A percentile compares a stretch with the other conserved stretches of the same genome.
Conservation (phyloP, 1,140 invertebrate species). For the Leptonema lineaticorne region DNA sequence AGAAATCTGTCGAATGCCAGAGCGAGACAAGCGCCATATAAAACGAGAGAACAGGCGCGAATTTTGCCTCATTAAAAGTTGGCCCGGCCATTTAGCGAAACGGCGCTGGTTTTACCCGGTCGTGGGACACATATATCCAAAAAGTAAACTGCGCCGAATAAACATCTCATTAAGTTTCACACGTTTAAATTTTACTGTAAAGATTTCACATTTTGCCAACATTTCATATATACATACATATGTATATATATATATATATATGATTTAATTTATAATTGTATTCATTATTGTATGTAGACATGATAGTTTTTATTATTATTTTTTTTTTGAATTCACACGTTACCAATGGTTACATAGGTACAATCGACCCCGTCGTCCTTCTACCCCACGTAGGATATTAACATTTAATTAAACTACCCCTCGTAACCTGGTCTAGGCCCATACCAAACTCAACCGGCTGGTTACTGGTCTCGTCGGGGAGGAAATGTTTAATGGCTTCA, state of each 20-base stretch:
- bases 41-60: neutral
- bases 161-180: constrained; percentile 17
- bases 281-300: too few relatives aligned
- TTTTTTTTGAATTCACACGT: too few relatives aligned
- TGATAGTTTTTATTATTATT: too few relatives aligned
- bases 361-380: neutral
- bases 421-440: neutral
- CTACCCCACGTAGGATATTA: neutral
- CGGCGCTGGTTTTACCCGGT: neutral
- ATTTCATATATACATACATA: neutral
- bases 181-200: neutral
- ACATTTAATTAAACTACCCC: constrained; percentile 19
- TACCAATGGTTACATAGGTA: too few relatives aligned
- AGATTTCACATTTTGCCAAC: neutral
- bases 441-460: neutral
- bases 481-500: constrained; percentile 13
- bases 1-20: neutral
- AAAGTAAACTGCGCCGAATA: constrained; percentile 15
- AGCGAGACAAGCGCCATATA: neutral
- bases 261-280: too few relatives aligned
- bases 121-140: constrained; percentile 28
- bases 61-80: constrained; percentile 40
- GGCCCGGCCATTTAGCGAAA: constrained; percentile 25
- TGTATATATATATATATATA: neutral
- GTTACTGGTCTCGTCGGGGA: constrained; percentile 4